Conservation (phyloP, 2,113 vertebrate species). For the Poeciliopsis prolifica region DNA sequence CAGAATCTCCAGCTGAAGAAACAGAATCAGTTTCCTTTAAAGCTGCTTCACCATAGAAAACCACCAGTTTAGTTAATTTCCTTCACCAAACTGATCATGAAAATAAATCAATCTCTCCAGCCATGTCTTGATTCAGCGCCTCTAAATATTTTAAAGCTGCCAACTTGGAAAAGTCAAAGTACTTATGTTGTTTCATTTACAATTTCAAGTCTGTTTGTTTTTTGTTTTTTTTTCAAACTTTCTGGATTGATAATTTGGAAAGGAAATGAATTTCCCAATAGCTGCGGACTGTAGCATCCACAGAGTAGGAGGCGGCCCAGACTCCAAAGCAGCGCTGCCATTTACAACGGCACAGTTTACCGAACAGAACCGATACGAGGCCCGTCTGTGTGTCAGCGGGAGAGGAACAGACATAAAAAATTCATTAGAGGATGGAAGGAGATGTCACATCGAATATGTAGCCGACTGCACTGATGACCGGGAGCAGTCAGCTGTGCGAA, state of each 20-base stretch:
- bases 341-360: constrained; percentile 45
- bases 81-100: too few relatives aligned
- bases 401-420: constrained; percentile 78
- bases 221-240: too few relatives aligned
- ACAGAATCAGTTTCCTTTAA: too few relatives aligned
- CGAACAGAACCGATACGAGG: constrained; percentile 25
- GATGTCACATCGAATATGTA: constrained; percentile 80
- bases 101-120: too few relatives aligned
- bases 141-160: too few relatives aligned
- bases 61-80: too few relatives aligned
- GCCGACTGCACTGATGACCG: constrained; percentile 69
- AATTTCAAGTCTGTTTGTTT: too few relatives aligned
- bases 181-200: too few relatives aligned
- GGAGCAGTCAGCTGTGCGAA: constrained; percentile 62
- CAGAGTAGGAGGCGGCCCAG: constrained; percentile 15
- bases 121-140: too few relatives aligned
- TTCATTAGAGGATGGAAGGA: constrained; percentile 79
- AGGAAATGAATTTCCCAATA: not conserved
- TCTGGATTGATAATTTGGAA: not conserved
- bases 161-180: too few relatives aligned
- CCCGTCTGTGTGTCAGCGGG: constrained; percentile 50
- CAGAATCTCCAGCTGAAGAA: too few relatives aligned
- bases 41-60: too few relatives aligned
- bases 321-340: constrained; percentile 31
- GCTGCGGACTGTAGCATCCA: not conserved